Percentiles rank a stretch among this genome's conserved stretches.
Conservation (phyloP, 2,797 vertebrate genomes). For the Labroides dimidiatus region DNA sequence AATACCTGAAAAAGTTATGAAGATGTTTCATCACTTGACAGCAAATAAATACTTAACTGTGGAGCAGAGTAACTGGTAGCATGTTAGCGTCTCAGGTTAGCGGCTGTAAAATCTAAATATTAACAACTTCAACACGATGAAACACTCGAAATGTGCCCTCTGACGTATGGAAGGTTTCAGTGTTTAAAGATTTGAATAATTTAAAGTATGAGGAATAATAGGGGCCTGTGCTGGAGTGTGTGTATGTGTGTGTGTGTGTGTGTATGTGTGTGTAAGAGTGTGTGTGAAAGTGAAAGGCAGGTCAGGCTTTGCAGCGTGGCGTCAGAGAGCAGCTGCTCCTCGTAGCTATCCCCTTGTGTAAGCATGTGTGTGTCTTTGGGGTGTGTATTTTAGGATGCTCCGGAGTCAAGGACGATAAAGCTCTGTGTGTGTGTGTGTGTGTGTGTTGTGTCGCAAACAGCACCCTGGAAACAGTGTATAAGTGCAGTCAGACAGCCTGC, state of each 20-base stretch:
- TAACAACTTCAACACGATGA: too few relatives aligned
- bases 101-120: too few relatives aligned
- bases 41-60: too few relatives aligned
- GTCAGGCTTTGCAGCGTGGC: constrained; percentile 15
- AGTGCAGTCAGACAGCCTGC: background rate
- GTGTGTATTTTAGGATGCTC: constrained; percentile 30
- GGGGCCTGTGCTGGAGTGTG: background rate
- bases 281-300: constrained; percentile 36
- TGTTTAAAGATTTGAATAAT: constrained; percentile 31
- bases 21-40: too few relatives aligned
- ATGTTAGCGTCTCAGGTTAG: too few relatives aligned
- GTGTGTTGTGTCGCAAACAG: constrained; percentile 66
- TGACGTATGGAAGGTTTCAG: constrained; percentile 1
- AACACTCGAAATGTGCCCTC: too few relatives aligned
- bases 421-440: constrained; percentile 29
- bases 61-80: too few relatives aligned
- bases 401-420: constrained; percentile 41
- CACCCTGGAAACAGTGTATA: constrained; percentile 53
- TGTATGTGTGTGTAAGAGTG: background rate
- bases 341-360: constrained; percentile 9
- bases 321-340: constrained; percentile 48
- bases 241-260: background rate
- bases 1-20: too few relatives aligned
- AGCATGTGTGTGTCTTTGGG: constrained; percentile 13
- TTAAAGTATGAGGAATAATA: constrained; percentile 7